These are phyloP conservation scores for Dunckerocampus dactyliophorus DNA, from an alignment of 2,113 vertebrate species.

Conservation along the genomic window DNA sequence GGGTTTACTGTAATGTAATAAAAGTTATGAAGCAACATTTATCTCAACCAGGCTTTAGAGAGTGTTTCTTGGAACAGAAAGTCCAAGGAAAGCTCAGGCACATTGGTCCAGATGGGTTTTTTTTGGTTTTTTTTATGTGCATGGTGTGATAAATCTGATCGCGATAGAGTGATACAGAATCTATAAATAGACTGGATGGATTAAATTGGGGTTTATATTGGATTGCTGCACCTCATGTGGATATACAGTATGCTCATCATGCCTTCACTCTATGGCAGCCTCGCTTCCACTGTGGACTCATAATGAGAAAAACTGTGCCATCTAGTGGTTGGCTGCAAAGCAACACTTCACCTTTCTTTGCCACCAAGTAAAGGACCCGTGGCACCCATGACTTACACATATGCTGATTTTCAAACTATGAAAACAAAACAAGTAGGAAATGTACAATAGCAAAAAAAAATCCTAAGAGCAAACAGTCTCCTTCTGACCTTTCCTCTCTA, in stretches of 20 bases:
- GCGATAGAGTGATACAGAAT: slow-evolving; percentile 44
- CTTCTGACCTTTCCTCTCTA: slow-evolving; percentile 19
- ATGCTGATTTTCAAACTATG: slow-evolving; percentile 9
- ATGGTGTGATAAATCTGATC: slow-evolving; percentile 15
- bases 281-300: slow-evolving; percentile 30
- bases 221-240: slow-evolving; percentile 37
- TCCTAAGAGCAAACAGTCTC: slow-evolving; percentile 1
- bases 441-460: slow-evolving; percentile 12
- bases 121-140: too few species aligned
- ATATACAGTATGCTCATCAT: slow-evolving; percentile 18
- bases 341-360: neutral
- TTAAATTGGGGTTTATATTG: slow-evolving; percentile 50
- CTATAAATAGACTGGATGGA: slow-evolving; percentile 31
- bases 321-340: slow-evolving; percentile 58
- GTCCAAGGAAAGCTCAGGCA: too few species aligned
- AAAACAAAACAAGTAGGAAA: slow-evolving; percentile 5
- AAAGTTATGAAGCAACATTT: too few species aligned
- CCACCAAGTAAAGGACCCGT: neutral
- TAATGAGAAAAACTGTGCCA: slow-evolving; percentile 60
- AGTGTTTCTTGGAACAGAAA: too few species aligned
- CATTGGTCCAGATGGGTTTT: too few species aligned
- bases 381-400: slow-evolving; percentile 2
- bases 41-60: too few species aligned
- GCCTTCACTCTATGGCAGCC: slow-evolving; percentile 29
- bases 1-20: too few species aligned